Conservation (phyloP, 2,113 vertebrate genomes). For the Elephantulus edwardii region DNA sequence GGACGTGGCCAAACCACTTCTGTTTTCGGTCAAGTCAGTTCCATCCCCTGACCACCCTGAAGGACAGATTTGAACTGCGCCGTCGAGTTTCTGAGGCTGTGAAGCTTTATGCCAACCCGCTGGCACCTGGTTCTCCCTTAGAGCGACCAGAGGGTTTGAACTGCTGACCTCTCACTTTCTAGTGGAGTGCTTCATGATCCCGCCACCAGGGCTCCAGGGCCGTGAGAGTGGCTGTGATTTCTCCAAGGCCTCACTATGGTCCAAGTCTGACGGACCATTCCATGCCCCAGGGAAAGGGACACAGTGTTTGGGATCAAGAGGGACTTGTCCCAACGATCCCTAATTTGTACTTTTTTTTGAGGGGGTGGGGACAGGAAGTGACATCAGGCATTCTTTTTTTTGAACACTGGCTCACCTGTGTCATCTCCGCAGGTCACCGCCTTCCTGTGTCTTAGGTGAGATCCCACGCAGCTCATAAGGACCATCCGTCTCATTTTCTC, state of each 20-base stretch:
- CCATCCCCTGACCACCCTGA: no score
- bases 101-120: no score
- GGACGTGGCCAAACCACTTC: background rate
- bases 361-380: no score
- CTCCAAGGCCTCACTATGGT: background rate
- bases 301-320: background rate
- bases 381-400: background rate
- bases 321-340: background rate
- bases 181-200: background rate
- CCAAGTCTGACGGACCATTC: background rate
- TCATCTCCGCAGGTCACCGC: background rate
- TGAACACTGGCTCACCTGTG: no score
- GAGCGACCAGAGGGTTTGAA: no score
- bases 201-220: background rate
- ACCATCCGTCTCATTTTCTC: no score
- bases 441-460: background rate
- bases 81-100: no score
- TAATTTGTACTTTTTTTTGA: background rate
- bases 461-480: background rate
- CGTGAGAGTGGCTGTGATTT: background rate
- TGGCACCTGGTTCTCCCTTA: no score
- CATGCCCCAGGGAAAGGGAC: background rate
- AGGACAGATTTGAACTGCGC: no score
- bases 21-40: no score
- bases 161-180: no score